Evolutionary conservation across 2,113 vertebrate species (phyloP).

Genomic region (Oceanodroma tethys): DNA sequence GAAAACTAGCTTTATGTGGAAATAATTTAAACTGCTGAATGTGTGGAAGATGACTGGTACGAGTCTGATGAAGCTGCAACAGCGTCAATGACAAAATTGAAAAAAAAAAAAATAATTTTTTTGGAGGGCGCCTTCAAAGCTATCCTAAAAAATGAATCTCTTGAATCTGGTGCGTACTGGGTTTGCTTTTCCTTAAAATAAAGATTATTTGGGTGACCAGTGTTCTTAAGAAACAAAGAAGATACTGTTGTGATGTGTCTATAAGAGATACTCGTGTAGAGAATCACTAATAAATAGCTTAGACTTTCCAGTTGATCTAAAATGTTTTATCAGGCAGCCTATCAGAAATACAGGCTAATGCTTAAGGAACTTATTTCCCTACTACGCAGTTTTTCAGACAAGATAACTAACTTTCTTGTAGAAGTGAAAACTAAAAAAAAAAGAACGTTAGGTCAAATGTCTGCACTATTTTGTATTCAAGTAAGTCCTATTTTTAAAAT

Average conservation of each 20-base stretch:
- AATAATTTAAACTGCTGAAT: neutral
- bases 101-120: neutral
- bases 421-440: neutral
- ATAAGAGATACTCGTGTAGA: neutral
- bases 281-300: neutral
- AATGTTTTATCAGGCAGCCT: neutral
- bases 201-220: neutral
- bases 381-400: neutral
- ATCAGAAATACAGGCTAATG: neutral
- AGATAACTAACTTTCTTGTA: neutral
- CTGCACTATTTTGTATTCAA: neutral
- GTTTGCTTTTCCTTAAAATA: neutral
- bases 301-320: neutral
- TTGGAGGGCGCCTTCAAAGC: neutral
- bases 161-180: neutral
- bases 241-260: neutral
- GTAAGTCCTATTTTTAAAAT: neutral
- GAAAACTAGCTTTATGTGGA: neutral
- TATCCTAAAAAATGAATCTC: neutral
- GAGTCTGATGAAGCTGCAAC: neutral
- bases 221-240: neutral
- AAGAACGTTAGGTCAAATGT: neutral
- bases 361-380: neutral
- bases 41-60: neutral
- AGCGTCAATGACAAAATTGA: neutral